These are phyloP conservation scores for Aphidoletes aphidimyza DNA, from an alignment of 2,888 invertebrate genomes.

Conservation along the genomic window DNA sequence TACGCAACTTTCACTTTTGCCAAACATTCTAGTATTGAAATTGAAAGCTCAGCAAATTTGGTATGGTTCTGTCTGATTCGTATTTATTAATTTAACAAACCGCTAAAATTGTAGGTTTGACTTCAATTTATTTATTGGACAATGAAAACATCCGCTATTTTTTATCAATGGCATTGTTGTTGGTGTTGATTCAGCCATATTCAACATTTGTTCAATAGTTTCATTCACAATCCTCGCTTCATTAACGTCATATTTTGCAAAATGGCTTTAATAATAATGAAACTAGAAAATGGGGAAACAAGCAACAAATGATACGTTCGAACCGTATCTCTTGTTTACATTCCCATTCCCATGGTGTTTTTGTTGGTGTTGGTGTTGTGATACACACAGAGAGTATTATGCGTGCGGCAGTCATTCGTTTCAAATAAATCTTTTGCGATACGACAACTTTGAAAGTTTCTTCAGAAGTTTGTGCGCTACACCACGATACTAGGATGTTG, in stretches of 20 bases:
- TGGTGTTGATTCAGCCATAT: not conserved
- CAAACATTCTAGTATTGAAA: not conserved
- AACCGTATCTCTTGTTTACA: not conserved
- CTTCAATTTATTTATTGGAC: slow-evolving; percentile 41
- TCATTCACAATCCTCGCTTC: not conserved
- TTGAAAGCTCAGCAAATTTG: slow-evolving; percentile 20
- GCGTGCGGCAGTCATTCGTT: slow-evolving; percentile 1
- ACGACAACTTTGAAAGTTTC: slow-evolving; percentile 12
- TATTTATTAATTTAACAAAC: slow-evolving; percentile 18
- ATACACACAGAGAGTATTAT: not conserved
- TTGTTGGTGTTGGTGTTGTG: no score
- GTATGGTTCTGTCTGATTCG: not conserved
- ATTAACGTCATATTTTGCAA: slow-evolving; percentile 39
- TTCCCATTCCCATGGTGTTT: no score
- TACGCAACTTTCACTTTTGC: not conserved
- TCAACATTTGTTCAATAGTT: not conserved
- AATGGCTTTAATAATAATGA: no score
- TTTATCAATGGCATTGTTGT: not conserved
- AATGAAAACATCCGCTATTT: not conserved
- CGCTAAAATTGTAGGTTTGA: not conserved
- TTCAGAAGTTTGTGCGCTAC: not conserved
- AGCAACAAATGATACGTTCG: slow-evolving; percentile 22
- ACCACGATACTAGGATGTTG: not conserved
- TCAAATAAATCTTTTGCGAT: slow-evolving; percentile 5
- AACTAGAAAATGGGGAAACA: not conserved